These are phyloP conservation scores for Aldrovandia affinis DNA, from an alignment of 2,797 vertebrate genomes.

Conservation along the genomic window DNA sequence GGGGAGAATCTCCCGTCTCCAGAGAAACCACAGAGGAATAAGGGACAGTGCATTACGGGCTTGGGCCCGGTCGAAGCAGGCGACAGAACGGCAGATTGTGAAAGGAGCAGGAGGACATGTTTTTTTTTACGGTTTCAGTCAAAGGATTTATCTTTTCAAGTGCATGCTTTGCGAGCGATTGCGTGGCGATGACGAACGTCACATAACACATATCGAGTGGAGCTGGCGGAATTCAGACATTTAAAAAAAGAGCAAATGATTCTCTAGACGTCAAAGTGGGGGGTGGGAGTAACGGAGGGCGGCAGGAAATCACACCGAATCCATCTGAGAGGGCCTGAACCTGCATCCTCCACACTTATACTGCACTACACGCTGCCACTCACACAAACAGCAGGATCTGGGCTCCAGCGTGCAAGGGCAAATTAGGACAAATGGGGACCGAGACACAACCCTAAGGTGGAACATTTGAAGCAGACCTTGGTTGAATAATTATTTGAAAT, in stretches of 20 bases:
- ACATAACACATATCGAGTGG: background rate
- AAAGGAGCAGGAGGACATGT: background rate
- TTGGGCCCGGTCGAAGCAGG: background rate
- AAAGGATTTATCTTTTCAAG: background rate
- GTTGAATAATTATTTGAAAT: no score
- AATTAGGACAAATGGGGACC: slow-evolving; percentile 31
- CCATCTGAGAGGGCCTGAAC: slow-evolving; percentile 3
- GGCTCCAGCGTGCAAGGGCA: no score
- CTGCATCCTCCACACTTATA: slow-evolving; percentile 48
- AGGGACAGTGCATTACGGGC: background rate
- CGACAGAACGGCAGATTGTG: background rate
- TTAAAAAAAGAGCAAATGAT: slow-evolving; percentile 10
- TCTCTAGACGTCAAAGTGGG: slow-evolving; percentile 36
- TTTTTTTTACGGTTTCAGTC: background rate
- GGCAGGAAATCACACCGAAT: slow-evolving; percentile 25
- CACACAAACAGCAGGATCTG: slow-evolving; percentile 39
- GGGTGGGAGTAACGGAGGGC: background rate
- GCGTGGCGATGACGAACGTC: background rate
- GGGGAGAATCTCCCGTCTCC: background rate
- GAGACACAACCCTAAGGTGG: no score
- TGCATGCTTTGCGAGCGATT: background rate
- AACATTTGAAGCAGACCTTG: no score
- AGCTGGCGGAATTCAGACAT: background rate
- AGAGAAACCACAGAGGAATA: background rate
- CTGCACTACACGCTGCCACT: slow-evolving; percentile 73